A percentile compares a stretch with the other conserved stretches of the same genome.
These are phyloP conservation scores for Tauraco erythrolophus DNA, from an alignment of 2,113 vertebrate genomes.

Conservation along the genomic window DNA sequence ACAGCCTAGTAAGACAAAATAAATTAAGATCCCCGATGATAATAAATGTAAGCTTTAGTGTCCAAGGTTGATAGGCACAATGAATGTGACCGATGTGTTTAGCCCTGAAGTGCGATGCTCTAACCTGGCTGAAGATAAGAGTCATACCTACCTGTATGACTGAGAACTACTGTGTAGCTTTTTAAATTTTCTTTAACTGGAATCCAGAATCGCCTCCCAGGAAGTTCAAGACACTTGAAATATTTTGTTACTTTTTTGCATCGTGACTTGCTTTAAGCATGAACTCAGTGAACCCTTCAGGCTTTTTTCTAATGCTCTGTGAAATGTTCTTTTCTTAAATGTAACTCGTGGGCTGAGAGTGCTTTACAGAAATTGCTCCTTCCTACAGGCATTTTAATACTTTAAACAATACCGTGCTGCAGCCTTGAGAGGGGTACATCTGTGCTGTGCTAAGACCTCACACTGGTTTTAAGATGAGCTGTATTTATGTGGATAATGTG, in stretches of 20 bases:
- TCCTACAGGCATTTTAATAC: conserved; percentile 47
- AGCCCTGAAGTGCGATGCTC: background rate
- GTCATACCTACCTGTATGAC: background rate
- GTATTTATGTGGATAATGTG: background rate
- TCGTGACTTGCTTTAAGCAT: conserved; percentile 9
- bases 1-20: background rate
- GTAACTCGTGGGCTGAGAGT: conserved; percentile 23
- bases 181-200: background rate
- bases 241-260: background rate
- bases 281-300: background rate
- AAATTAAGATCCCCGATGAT: background rate
- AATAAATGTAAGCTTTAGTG: background rate
- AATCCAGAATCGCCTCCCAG: background rate
- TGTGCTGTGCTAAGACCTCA: background rate
- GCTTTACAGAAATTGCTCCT: conserved; percentile 42
- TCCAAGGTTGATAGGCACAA: background rate
- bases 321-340: conserved; percentile 20
- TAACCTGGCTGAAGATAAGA: background rate
- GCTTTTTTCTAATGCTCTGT: conserved; percentile 24
- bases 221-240: background rate
- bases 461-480: background rate
- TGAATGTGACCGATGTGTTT: background rate
- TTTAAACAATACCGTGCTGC: conserved; percentile 25
- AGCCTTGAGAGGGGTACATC: background rate
- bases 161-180: background rate